Evolutionary conservation across 2,797 vertebrate genomes (phyloP), one percentile per base, ranked within the genome.

Genomic region (Urocyon cinereoargenteus): DNA sequence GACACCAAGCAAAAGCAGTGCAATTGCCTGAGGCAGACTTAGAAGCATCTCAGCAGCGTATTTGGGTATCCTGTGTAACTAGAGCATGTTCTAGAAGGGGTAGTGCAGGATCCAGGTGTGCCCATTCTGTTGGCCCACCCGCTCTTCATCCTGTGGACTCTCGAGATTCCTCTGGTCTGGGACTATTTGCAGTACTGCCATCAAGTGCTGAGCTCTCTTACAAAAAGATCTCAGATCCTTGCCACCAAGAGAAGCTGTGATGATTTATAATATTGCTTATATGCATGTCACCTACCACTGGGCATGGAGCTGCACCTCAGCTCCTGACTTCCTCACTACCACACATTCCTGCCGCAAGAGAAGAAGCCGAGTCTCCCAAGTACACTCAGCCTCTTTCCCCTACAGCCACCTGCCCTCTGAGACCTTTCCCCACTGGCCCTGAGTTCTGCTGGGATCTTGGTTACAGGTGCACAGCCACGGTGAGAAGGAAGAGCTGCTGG

Each of bases 381-480:
- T 40, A n/a, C 13, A 66, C 31, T 73, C 66, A 92, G 24, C 22
- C 79, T 85, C 61, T 28, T 68, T 57, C 51, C 40, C 21, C 36
- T 19, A 28, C 0, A n/a, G 28, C 59, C 28, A 2, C 28, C 40
- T 70, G 4, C 57, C 40, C 49, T n/a, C n/a, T 24, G 16, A 19
- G 9, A 5, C 59, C 22, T 83, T 81, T 73, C 68, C 36, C 28
- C 57, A 64, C 24, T n/a, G 16, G 1, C 24, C 59, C 68, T 91
- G 24, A 59, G n/a, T 36, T 96, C 66, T 59, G 8, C 26, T 51
- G 79, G 40, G 66, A 64, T 95, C 77, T 84, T 90, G 77, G 59
- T 90, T 96, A 82, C 70, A 98, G 97, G 28, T 95, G 22, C 79
- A 96, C 91, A 97, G 59, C 68, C 84, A 78, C 36, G 93, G 31